Evolutionary conservation across 2,797 vertebrate species (phyloP).

Genomic region (Microhierax caerulescens): DNA sequence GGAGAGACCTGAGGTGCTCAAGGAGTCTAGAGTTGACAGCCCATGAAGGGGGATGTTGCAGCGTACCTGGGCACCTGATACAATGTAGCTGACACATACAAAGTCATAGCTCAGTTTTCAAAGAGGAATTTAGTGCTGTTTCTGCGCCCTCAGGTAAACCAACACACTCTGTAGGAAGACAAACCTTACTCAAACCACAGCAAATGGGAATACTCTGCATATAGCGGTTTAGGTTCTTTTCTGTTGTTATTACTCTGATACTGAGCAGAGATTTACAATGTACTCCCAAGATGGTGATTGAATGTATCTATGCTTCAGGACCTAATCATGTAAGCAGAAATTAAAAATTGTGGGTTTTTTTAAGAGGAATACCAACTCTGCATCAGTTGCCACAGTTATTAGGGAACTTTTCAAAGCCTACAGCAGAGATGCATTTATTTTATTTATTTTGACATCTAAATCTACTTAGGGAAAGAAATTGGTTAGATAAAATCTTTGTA

Average conservation of each 20-base stretch:
- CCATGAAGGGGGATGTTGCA: rapidly evolving
- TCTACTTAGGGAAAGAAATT: background rate
- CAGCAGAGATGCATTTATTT: background rate
- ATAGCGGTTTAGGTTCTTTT: background rate
- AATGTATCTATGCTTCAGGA: background rate
- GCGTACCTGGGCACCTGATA: too few species aligned
- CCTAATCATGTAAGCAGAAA: background rate
- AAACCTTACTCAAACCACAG: background rate
- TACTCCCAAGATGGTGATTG: background rate
- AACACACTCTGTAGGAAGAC: background rate
- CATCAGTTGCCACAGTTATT: background rate
- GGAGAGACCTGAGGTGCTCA: background rate
- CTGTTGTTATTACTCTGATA: background rate
- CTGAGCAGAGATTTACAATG: background rate
- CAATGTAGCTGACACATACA: background rate
- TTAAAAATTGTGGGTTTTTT: background rate
- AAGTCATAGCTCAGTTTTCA: background rate
- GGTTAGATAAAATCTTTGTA: background rate
- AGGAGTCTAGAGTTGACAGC: background rate
- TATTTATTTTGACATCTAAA: background rate
- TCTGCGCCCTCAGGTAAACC: background rate
- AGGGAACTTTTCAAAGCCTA: background rate
- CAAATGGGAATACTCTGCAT: background rate
- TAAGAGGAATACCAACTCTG: background rate
- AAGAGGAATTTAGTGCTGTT: background rate